phyloP scores from a whole-genome alignment of 2,888 invertebrate genomes.

The Meiosimyza decipiens region DNA sequence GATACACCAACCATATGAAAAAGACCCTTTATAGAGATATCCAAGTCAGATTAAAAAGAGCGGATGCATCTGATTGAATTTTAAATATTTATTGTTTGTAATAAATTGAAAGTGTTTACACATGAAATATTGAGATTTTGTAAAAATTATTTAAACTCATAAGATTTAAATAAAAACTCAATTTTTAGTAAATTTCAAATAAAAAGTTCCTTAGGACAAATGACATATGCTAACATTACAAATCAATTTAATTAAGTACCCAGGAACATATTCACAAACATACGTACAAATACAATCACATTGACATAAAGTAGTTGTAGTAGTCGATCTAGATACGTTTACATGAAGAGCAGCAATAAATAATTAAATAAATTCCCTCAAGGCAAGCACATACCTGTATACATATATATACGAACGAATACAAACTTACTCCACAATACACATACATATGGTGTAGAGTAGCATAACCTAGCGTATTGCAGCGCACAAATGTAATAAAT shows the following conservation, averaged over 20 bases:
- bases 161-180: no score
- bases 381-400: slow-evolving; percentile 6
- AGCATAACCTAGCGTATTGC: neutral
- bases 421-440: neutral
- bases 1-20: neutral
- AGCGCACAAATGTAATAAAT: slow-evolving; percentile 20
- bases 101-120: no score
- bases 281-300: neutral
- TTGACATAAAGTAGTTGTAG: neutral
- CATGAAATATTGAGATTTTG: no score
- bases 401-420: neutral
- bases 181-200: no score
- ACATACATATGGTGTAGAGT: neutral
- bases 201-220: no score
- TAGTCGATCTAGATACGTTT: slow-evolving; percentile 9
- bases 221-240: neutral
- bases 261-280: neutral
- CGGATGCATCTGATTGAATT: no score
- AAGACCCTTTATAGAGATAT: no score
- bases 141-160: no score
- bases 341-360: slow-evolving; percentile 20
- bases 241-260: slow-evolving; percentile 20
- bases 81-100: no score
- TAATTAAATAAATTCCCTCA: slow-evolving; percentile 26
- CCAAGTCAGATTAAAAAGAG: no score